These are phyloP conservation scores for Saguinus imperator DNA, from an alignment of 2,113 vertebrate genomes.

Conservation along the genomic window DNA sequence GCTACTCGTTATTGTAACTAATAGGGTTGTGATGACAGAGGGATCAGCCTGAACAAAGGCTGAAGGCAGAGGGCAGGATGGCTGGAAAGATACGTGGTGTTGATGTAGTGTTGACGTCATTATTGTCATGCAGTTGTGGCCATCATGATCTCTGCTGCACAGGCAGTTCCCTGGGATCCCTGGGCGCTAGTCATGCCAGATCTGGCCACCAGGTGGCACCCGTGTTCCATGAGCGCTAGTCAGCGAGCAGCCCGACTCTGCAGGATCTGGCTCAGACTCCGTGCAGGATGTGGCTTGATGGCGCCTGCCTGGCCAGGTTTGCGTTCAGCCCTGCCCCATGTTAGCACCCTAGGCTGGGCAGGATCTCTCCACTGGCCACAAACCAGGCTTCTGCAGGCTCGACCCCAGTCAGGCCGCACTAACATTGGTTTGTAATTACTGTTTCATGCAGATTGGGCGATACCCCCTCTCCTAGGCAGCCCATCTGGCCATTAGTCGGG, in stretches of 20 bases:
- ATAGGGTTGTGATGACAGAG: neutral
- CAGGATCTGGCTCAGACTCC: neutral
- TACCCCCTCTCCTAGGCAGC: neutral
- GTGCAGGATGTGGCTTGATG: neutral
- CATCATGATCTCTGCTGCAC: fast-evolving
- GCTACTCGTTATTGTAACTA: neutral
- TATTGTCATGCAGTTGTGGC: neutral
- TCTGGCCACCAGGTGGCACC: slow-evolving; percentile 54
- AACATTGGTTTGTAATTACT: neutral
- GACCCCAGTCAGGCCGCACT: neutral
- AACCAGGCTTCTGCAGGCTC: fast-evolving
- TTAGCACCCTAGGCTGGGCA: fast-evolving
- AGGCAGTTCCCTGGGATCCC: neutral
- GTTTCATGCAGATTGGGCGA: neutral
- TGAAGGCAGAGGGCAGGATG: neutral
- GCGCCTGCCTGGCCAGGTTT: fast-evolving
- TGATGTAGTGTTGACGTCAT: neutral
- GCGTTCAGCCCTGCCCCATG: neutral
- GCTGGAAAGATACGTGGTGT: neutral
- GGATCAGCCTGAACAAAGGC: neutral
- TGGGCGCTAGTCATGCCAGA: neutral
- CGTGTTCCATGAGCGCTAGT: neutral
- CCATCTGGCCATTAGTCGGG: neutral
- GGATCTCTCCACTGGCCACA: neutral
- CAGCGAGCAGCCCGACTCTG: fast-evolving